A percentile compares a stretch with the other conserved stretches of the same genome.
phyloP scores from a whole-genome alignment of 2,888 invertebrate genomes.

The Megaustenia siamemsis region DNA sequence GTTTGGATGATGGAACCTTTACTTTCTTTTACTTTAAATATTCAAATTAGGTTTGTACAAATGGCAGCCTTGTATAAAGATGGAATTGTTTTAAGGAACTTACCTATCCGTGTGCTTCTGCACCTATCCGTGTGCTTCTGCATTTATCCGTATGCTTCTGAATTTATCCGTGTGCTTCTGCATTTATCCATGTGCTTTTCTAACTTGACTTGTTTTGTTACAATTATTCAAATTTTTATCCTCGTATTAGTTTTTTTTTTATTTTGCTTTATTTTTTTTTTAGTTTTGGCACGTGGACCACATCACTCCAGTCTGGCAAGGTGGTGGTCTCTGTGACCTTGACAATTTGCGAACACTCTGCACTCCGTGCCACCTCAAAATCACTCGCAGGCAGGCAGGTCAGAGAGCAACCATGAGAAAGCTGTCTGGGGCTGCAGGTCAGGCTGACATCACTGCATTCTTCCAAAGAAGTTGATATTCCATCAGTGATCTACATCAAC shows the following conservation, averaged over 20 bases:
- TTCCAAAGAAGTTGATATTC: slow-evolving; percentile 64
- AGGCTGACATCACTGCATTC: slow-evolving; percentile 73
- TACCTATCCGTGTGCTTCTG: background rate
- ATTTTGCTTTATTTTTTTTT: background rate
- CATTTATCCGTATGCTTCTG: background rate
- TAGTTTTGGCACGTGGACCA: slow-evolving; percentile 79
- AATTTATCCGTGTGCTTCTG: background rate
- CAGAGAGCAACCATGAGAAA: slow-evolving; percentile 67
- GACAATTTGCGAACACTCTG: slow-evolving; percentile 78
- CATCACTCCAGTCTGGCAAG: slow-evolving; percentile 75
- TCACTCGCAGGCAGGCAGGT: slow-evolving; percentile 73
- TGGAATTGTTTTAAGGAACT: no score
- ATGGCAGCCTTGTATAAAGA: no score
- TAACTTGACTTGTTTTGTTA: background rate
- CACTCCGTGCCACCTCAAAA: slow-evolving; percentile 72
- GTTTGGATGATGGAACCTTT: no score
- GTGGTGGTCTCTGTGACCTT: slow-evolving; percentile 78
- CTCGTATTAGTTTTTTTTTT: no score
- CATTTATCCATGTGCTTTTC: background rate
- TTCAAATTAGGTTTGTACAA: no score
- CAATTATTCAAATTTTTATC: background rate
- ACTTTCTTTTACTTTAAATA: no score
- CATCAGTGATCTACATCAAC: no score
- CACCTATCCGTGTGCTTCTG: no score
- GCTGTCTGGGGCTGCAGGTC: slow-evolving; percentile 61